These are phyloP conservation scores for Mya arenaria DNA, from an alignment of 1,140 invertebrate genomes.

Conservation along the genomic window DNA sequence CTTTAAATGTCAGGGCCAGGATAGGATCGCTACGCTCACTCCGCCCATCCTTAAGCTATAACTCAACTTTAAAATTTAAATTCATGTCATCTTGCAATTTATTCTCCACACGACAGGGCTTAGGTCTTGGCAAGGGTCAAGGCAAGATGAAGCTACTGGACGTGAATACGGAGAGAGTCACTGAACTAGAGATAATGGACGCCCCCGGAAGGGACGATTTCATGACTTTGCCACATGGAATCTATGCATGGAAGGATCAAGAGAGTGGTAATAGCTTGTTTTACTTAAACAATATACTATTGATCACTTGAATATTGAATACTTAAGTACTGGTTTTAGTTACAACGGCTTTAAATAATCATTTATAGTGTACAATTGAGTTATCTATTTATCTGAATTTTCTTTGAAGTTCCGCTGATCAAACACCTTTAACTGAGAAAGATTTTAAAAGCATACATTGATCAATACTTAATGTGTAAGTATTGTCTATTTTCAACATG, in stretches of 20 bases:
- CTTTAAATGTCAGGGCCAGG: no score
- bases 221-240: slow-evolving; percentile 9
- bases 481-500: background rate
- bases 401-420: background rate
- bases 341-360: background rate
- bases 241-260: background rate
- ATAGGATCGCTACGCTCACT: no score
- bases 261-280: background rate
- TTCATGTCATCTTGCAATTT: no score
- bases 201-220: slow-evolving; percentile 7
- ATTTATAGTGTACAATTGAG: background rate
- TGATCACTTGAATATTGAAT: background rate
- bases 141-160: background rate
- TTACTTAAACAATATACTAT: background rate
- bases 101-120: no score
- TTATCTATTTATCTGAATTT: background rate
- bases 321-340: background rate
- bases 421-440: background rate
- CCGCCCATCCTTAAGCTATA: no score
- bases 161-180: background rate
- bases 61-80: no score
- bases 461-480: background rate
- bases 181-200: background rate
- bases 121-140: background rate
- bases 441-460: background rate